These are phyloP conservation scores for Labia minor DNA, from an alignment of 2,888 invertebrate genomes.

Conservation along the genomic window DNA sequence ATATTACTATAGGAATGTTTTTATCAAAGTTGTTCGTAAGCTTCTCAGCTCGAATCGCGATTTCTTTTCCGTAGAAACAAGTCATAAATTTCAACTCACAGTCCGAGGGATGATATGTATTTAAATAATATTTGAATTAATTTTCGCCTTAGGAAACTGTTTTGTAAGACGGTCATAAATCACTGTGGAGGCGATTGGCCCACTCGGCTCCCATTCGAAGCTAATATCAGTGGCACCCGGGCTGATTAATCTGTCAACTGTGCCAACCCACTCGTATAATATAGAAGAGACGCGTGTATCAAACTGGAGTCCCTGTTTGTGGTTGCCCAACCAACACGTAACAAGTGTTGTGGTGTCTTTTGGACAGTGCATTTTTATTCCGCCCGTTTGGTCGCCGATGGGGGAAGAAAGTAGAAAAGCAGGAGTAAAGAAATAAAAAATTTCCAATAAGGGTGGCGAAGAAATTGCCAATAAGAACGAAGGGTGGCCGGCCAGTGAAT, in stretches of 20 bases:
- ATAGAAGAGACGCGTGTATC: neutral
- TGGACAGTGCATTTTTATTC: neutral
- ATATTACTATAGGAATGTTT: too few relatives aligned
- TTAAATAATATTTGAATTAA: slow-evolving; percentile 13
- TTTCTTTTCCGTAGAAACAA: neutral
- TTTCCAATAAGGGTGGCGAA: neutral
- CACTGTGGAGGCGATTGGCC: neutral
- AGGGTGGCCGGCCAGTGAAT: neutral
- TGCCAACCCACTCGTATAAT: slow-evolving; percentile 13
- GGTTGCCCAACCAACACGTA: neutral
- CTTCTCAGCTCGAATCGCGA: neutral
- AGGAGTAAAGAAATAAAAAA: neutral
- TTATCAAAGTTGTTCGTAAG: too few relatives aligned
- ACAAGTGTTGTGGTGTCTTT: neutral
- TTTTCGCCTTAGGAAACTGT: slow-evolving; percentile 4
- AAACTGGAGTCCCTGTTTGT: neutral
- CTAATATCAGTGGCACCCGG: slow-evolving; percentile 5
- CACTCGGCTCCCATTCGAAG: slow-evolving; percentile 7
- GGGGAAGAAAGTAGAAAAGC: neutral
- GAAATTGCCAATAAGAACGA: neutral
- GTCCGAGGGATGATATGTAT: slow-evolving; percentile 13
- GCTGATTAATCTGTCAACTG: slow-evolving; percentile 13
- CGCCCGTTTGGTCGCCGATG: neutral
- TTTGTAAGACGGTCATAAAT: slow-evolving; percentile 8
- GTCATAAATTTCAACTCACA: neutral